Percentiles rank a stretch among this genome's conserved stretches.
Evolutionary conservation across 2,113 vertebrate genomes (phyloP).

Genomic region (Chlamydotis undulata): DNA sequence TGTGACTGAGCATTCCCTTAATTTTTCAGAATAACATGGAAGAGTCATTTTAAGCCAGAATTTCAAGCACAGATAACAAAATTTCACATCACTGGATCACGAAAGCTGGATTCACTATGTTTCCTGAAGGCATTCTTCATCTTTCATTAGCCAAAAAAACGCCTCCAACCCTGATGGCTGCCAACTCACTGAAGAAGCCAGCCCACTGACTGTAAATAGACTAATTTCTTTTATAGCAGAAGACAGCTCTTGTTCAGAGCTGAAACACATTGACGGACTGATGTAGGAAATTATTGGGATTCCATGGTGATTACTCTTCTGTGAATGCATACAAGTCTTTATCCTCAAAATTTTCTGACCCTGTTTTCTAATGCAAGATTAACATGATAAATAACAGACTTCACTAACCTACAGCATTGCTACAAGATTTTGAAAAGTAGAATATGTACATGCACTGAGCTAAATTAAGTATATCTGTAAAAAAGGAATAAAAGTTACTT

Average conservation of each 20-base stretch:
- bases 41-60: not conserved
- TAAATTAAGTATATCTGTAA: not conserved
- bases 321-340: not conserved
- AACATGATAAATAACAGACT: not conserved
- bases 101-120: not conserved
- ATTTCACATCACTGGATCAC: not conserved
- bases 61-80: not conserved
- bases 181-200: not conserved
- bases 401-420: not conserved
- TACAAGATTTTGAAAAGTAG: not conserved
- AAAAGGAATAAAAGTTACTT: not conserved
- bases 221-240: not conserved
- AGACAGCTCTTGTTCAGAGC: not conserved
- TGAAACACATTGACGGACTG: not conserved
- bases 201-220: not conserved
- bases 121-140: not conserved
- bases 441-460: not conserved
- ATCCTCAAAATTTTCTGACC: not conserved
- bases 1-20: not conserved
- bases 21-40: not conserved
- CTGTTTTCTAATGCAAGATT: not conserved
- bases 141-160: slow-evolving; percentile 5
- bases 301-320: not conserved
- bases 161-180: not conserved
- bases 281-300: not conserved